These are phyloP conservation scores for Oscheius sp. DNA, from an alignment of 1,140 invertebrate species.

Conservation along the genomic window DNA sequence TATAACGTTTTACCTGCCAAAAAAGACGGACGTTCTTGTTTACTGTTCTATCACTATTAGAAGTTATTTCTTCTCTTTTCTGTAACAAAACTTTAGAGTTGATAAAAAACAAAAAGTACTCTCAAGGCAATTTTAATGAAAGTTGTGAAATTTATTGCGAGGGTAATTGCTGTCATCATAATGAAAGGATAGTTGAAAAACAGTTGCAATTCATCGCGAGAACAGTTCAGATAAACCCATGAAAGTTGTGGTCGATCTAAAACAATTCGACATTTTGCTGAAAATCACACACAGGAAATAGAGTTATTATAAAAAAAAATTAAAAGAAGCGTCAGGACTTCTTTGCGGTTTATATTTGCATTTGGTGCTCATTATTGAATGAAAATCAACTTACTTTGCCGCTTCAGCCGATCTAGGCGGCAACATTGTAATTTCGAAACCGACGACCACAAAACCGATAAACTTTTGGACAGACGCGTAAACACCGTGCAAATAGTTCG, in stretches of 20 bases:
- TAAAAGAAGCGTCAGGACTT: too few relatives aligned
- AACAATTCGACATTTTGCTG: not conserved
- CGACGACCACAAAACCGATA: too few relatives aligned
- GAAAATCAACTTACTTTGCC: too few relatives aligned
- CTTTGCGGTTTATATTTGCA: not conserved
- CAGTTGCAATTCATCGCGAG: not conserved
- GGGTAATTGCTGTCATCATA: not conserved
- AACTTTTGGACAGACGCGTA: too few relatives aligned
- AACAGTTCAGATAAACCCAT: not conserved
- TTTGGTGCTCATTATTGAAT: not conserved
- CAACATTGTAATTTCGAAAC: too few relatives aligned
- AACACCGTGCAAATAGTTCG: too few relatives aligned
- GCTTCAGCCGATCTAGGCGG: too few relatives aligned
- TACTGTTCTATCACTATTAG: not conserved
- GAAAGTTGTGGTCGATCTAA: not conserved
- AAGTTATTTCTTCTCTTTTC: not conserved
- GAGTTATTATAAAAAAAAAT: too few relatives aligned
- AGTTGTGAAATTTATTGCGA: not conserved
- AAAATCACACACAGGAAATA: not conserved
- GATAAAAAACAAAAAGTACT: not conserved
- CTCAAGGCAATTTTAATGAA: not conserved
- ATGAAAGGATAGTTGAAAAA: slow-evolving; percentile 11
- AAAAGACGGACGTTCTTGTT: slow-evolving; percentile 7
- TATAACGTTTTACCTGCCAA: slow-evolving; percentile 5
- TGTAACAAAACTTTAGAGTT: not conserved